These are phyloP conservation scores for Trichosurus vulpecula DNA, from an alignment of 2,797 vertebrate species.

Conservation along the genomic window DNA sequence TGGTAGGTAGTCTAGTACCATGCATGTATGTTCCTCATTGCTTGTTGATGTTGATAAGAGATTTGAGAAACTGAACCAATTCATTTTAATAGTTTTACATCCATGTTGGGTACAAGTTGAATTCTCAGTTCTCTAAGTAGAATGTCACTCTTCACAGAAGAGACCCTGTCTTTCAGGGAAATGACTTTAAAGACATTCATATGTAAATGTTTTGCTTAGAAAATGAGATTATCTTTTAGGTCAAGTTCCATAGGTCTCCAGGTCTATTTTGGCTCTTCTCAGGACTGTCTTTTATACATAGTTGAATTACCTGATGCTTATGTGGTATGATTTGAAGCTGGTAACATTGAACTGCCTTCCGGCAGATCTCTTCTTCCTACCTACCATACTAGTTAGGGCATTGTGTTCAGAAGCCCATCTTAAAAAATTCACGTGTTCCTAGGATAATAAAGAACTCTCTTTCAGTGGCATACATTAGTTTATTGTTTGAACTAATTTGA, in stretches of 20 bases:
- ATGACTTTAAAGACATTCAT: neutral
- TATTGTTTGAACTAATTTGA: neutral
- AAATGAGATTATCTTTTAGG: neutral
- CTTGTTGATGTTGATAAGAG: neutral
- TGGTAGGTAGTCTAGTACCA: neutral
- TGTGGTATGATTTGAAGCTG: neutral
- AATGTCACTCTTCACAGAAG: neutral
- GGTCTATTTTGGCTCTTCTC: neutral
- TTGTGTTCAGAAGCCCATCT: neutral
- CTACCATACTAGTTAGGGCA: neutral
- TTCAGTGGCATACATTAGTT: neutral
- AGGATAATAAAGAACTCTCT: neutral
- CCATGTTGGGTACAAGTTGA: neutral
- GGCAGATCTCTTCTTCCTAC: neutral
- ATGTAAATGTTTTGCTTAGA: neutral
- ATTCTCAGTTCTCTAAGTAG: neutral
- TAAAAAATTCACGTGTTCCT: neutral
- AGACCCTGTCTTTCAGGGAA: neutral
- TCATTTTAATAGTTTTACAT: neutral
- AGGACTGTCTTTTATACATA: neutral
- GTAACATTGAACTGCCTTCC: neutral
- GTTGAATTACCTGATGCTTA: neutral
- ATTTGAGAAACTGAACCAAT: neutral
- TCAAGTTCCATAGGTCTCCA: neutral
- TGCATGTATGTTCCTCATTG: neutral